phyloP scores from a whole-genome alignment of 2,113 vertebrate genomes.

The Cepphus grylle region DNA sequence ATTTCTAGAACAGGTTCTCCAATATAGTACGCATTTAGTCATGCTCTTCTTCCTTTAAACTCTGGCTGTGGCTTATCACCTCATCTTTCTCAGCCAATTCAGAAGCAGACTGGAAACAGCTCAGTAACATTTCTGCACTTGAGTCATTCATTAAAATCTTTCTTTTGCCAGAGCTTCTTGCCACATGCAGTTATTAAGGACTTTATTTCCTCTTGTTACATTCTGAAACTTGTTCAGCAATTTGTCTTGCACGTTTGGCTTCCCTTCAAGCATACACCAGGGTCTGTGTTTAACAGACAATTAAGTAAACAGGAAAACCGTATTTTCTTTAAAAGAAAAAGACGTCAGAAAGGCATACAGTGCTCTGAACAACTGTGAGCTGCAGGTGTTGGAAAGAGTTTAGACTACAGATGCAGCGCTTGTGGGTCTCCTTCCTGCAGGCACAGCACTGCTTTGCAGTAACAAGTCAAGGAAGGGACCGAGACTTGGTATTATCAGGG shows the following conservation, averaged over 20 bases:
- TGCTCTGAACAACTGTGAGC: background rate
- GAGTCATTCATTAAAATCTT: slow-evolving; percentile 36
- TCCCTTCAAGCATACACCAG: background rate
- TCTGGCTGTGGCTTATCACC: slow-evolving; percentile 32
- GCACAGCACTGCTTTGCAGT: background rate
- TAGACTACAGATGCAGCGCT: background rate
- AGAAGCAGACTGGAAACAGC: background rate
- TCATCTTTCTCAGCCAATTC: slow-evolving; percentile 38
- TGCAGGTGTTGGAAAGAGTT: background rate
- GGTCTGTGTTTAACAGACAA: background rate
- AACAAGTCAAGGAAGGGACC: background rate
- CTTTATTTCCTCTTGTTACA: background rate
- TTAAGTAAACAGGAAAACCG: background rate
- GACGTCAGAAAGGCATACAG: background rate
- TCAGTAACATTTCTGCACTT: background rate
- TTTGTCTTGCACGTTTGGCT: background rate
- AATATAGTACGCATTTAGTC: background rate
- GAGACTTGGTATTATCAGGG: background rate
- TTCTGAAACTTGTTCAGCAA: background rate
- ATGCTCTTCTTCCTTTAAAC: slow-evolving; percentile 1
- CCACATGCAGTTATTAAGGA: background rate
- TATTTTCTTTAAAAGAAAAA: background rate
- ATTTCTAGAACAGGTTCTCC: background rate
- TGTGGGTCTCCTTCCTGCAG: background rate
- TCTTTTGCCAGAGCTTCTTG: background rate